These are phyloP conservation scores for Psilopogon haemacephalus DNA, from an alignment of 2,113 vertebrate genomes.

Conservation along the genomic window DNA sequence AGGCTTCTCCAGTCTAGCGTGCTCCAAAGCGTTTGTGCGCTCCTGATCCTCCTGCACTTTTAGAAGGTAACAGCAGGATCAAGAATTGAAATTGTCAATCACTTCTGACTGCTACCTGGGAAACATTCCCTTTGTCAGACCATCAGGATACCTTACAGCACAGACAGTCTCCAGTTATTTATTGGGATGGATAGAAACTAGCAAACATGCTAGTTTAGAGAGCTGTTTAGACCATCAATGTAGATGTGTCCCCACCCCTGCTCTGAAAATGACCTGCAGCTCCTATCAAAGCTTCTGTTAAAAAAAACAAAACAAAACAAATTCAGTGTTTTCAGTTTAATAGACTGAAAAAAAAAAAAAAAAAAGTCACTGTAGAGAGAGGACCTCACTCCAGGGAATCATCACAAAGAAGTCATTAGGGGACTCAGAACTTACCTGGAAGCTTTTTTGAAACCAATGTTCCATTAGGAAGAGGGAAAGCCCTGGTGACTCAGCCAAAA, in stretches of 20 bases:
- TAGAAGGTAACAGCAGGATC: slow-evolving; percentile 62
- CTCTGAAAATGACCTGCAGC: slow-evolving; percentile 81
- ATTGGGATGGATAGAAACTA: slow-evolving; percentile 58
- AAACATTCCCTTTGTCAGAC: slow-evolving; percentile 35
- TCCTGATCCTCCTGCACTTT: slow-evolving; percentile 66
- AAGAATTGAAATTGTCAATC: slow-evolving; percentile 34
- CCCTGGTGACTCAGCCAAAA: slow-evolving; percentile 85
- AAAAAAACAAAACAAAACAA: slow-evolving; percentile 83
- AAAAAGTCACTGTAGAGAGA: slow-evolving; percentile 74
- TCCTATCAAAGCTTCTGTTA: slow-evolving; percentile 83
- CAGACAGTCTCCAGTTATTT: slow-evolving; percentile 54
- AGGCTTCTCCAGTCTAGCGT: slow-evolving; percentile 68
- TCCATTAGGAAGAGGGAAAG: slow-evolving; percentile 83
- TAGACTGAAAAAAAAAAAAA: slow-evolving; percentile 67
- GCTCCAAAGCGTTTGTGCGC: slow-evolving; percentile 58
- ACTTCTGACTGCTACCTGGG: slow-evolving; percentile 59
- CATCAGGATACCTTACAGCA: slow-evolving; percentile 31
- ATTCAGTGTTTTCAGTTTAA: slow-evolving; percentile 80
- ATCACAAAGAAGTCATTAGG: slow-evolving; percentile 67
- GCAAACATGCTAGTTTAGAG: slow-evolving; percentile 75
- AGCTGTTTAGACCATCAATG: slow-evolving; percentile 75
- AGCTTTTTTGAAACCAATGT: slow-evolving; percentile 81
- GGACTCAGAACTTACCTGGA: slow-evolving; percentile 84
- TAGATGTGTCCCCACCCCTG: slow-evolving; percentile 78
- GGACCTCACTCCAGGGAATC: slow-evolving; percentile 67